Conservation (phyloP, 2,113 vertebrate species). For the Sorex fumeus region DNA sequence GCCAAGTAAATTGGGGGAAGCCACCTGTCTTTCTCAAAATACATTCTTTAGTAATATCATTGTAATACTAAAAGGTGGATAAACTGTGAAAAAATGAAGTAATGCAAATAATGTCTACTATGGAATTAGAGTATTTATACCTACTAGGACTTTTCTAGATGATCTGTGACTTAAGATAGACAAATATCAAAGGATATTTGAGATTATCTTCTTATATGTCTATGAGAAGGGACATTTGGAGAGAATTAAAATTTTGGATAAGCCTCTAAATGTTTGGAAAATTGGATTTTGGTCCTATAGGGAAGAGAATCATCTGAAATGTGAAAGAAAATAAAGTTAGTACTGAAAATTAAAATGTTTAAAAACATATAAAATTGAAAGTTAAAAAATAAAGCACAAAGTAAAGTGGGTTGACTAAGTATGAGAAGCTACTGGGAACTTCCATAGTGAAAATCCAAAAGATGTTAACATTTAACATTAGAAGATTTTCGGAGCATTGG, state of each 20-base stretch:
- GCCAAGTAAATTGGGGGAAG: not conserved
- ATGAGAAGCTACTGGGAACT: not conserved
- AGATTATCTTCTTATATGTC: not conserved
- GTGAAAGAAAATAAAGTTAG: not conserved
- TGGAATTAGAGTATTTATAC: not conserved
- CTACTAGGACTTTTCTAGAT: not conserved
- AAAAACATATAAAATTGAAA: too few relatives aligned
- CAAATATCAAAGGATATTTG: not conserved
- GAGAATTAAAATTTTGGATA: not conserved
- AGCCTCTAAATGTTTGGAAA: not conserved
- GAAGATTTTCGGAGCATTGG: not conserved
- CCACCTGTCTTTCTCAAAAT: not conserved
- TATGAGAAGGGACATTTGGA: not conserved
- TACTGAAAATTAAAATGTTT: not conserved
- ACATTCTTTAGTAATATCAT: not conserved
- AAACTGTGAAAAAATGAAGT: not conserved
- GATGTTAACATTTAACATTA: not conserved
- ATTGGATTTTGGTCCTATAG: not conserved
- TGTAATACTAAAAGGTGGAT: not conserved
- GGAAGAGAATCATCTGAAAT: not conserved
- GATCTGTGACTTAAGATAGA: slow-evolving; percentile 6
- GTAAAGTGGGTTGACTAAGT: not conserved
- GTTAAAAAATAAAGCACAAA: too few relatives aligned
- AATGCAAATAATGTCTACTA: not conserved
- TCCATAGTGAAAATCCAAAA: not conserved